Percentiles rank a stretch among this genome's conserved stretches.
Evolutionary conservation across 2,888 invertebrate species (phyloP).

Genomic region (Baccha elongata): DNA sequence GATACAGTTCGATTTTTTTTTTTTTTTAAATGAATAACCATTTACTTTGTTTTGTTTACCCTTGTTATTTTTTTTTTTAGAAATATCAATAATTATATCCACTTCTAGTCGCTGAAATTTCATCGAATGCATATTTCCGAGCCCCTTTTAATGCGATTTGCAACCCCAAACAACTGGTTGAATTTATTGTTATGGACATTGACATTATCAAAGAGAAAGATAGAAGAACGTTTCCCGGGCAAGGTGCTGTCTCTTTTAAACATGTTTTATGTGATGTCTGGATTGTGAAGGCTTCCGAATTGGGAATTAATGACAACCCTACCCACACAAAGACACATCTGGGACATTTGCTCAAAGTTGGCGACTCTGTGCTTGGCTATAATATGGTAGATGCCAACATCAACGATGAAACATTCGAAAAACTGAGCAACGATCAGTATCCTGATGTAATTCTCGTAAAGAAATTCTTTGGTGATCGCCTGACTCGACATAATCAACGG

Average conservation of each 20-base stretch:
- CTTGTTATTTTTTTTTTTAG: no score
- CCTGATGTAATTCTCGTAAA: conserved; percentile 98
- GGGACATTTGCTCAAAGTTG: conserved; percentile 95
- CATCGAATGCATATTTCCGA: conserved; percentile 91
- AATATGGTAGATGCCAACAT: conserved; percentile 95
- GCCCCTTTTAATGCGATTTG: conserved; percentile 93
- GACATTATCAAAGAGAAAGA: conserved; percentile 87
- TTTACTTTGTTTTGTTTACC: no score
- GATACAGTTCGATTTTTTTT: no score
- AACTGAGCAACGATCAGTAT: conserved; percentile 86
- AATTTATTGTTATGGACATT: conserved; percentile 97
- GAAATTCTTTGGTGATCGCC: conserved; percentile 91
- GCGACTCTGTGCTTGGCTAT: conserved; percentile 96
- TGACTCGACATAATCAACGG: conserved; percentile 88
- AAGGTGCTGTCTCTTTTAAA: conserved; percentile 92
- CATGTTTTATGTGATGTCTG: conserved; percentile 96
- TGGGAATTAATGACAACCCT: conserved; percentile 91
- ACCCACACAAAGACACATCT: conserved; percentile 96
- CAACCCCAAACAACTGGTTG: conserved; percentile 94
- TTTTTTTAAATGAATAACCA: no score
- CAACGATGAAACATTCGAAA: conserved; percentile 94
- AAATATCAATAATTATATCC: no score
- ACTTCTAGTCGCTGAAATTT: conserved; percentile 91
- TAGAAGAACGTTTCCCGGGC: conserved; percentile 91
- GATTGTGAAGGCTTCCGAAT: conserved; percentile 93